Base-by-base conservation (phyloP, 2,113 vertebrate genomes). In the Catharus bicknelli region DNA sequence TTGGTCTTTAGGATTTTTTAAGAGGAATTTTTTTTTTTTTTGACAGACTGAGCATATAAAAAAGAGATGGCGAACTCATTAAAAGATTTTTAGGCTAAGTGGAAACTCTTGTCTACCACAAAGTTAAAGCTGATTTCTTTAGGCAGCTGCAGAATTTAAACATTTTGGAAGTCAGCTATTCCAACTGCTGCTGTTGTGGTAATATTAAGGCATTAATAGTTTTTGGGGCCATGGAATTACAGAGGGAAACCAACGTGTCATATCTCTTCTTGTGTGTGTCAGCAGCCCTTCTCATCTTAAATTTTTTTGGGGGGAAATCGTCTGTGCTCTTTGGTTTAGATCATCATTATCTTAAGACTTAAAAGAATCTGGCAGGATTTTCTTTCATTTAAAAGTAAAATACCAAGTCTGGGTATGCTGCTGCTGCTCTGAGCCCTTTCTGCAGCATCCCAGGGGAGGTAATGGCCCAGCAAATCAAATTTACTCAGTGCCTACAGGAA, bases 71-170 rank as follows among this genome's bases (percentile, higher is more conserved):
- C 45, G 73, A 79, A 61, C n/a, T 83, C 51, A 12, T 72, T 58
- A 78, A 11, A 81, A 75, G 77, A 29, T 53, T 82, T 90, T 76
- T 76, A 88, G 76, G 58, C 70, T 59, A 57, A 36, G 53, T 84
- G 73, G 61, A 90, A 89, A 51, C 27, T 62, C 53, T 70, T 86
- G 81, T 90, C 81, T 78, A 2, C 57, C 59, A 55, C 36, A 22
- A 75, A 82, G 69, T 63, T 84, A 63, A 59, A 89, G 62, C 45
- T 86, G 54, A 91, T 90, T 32, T 40, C 34, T 72, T 80, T 66
- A 76, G 86, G 58, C 89, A 95, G 69, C 81, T 89, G 69, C 43
- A 86, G 45, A 94, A 89, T 64, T 64, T 16, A 68, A 63, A 50
- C 53, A 38, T 45, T 91, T 75, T 3, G 1, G 36, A 67, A 89